Conservation (phyloP, 2,888 invertebrate genomes). For the Pteria penguin region DNA sequence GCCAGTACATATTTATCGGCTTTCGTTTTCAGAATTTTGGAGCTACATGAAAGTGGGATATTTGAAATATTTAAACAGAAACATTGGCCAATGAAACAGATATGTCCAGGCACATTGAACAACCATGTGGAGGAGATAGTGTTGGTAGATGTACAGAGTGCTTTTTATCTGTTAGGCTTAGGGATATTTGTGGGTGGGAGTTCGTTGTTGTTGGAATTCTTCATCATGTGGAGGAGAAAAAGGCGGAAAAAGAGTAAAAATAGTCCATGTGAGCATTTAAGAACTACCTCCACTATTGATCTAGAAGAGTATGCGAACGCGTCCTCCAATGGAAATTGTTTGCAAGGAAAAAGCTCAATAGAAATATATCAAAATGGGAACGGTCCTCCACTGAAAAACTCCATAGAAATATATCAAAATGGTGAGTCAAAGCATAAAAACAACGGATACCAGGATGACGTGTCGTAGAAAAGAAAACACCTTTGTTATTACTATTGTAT, state of each 20-base stretch:
- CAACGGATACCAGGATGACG: too few species aligned
- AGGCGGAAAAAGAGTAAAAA: background rate
- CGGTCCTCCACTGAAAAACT: too few species aligned
- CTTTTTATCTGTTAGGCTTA: conserved; percentile 60
- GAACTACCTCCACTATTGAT: conserved; percentile 2
- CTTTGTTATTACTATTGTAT: too few species aligned
- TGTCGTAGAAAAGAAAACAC: too few species aligned
- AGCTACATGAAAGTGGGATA: conserved; percentile 65
- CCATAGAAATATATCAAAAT: too few species aligned
- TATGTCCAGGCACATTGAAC: conserved; percentile 53
- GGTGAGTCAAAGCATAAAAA: too few species aligned
- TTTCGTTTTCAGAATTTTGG: conserved; percentile 56
- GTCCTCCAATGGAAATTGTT: too few species aligned
- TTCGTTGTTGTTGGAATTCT: background rate
- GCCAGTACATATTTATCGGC: background rate
- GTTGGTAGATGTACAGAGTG: conserved; percentile 64
- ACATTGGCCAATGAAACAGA: conserved; percentile 63
- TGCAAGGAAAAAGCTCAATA: too few species aligned
- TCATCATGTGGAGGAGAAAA: background rate
- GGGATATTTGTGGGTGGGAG: conserved; percentile 31
- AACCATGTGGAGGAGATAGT: conserved; percentile 58
- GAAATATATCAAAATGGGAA: too few species aligned
- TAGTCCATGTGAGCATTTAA: conserved; percentile 1
- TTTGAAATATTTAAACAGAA: conserved; percentile 63
- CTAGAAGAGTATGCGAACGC: background rate